Percentiles rank a stretch among this genome's conserved stretches.
phyloP scores from a whole-genome alignment of 92 coral and sea anemone species.

The Paragorgia papillata region DNA sequence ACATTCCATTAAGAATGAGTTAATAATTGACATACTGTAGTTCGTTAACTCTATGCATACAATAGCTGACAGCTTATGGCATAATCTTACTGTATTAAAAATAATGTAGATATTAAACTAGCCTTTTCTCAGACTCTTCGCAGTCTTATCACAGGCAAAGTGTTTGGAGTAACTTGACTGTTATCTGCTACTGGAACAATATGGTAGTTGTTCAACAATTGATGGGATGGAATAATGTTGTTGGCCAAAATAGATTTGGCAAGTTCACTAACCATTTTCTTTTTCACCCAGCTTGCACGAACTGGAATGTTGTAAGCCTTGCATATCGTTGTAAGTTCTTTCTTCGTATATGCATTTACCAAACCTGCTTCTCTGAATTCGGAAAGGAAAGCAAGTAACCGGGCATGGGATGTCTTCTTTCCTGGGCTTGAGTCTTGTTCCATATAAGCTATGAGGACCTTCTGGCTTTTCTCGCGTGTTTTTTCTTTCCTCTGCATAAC shows the following conservation, averaged over 20 bases:
- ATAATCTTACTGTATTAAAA: too few species aligned
- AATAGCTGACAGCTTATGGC: too few species aligned
- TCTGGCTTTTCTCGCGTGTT: slow-evolving; percentile 23
- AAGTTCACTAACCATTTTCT: slow-evolving; percentile 32
- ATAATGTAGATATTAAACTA: too few species aligned
- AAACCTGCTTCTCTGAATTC: slow-evolving; percentile 45
- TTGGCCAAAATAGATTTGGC: slow-evolving; percentile 21
- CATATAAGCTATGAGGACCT: slow-evolving; percentile 11
- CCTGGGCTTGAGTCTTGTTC: slow-evolving; percentile 20
- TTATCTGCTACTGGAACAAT: slow-evolving; percentile 9
- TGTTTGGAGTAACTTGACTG: slow-evolving; percentile 1
- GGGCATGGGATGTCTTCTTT: slow-evolving; percentile 41
- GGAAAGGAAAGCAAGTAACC: slow-evolving; percentile 21
- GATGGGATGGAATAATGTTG: slow-evolving; percentile 15
- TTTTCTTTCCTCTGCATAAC: slow-evolving; percentile 41
- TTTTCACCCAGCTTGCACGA: slow-evolving; percentile 42
- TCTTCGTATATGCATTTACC: slow-evolving; percentile 41
- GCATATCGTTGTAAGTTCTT: slow-evolving; percentile 41
- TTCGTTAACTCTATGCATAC: too few species aligned
- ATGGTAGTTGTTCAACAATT: slow-evolving; percentile 7
- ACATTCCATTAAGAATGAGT: too few species aligned
- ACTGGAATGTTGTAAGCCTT: slow-evolving; percentile 40
- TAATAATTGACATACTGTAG: too few species aligned
- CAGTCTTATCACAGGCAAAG: slow-evolving; percentile 24
- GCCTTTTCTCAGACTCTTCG: slow-evolving; percentile 4